Conservation (phyloP, 2,113 vertebrate species). For the Lota lota region DNA sequence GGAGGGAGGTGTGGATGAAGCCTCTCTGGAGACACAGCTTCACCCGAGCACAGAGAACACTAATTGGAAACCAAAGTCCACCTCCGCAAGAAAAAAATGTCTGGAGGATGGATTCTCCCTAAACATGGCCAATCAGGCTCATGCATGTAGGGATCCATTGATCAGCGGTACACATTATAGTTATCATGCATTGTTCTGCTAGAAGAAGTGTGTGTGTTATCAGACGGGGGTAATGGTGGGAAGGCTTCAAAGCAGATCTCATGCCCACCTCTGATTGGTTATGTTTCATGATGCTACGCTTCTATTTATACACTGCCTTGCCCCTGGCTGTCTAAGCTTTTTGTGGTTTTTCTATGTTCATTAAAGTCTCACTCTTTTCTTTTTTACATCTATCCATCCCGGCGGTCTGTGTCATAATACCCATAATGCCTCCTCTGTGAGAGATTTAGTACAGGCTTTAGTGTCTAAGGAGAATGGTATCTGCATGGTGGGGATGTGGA, state of each 20-base stretch:
- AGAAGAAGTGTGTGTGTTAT: neutral
- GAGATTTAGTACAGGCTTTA: too few species aligned
- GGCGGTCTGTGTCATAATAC: neutral
- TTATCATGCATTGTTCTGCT: neutral
- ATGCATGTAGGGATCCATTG: neutral
- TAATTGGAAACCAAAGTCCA: neutral
- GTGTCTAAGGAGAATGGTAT: too few species aligned
- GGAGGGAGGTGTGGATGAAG: conserved; percentile 44
- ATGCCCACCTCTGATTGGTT: conserved; percentile 23
- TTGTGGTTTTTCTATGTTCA: conserved; percentile 26
- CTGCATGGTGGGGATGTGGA: neutral
- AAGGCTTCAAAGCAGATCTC: neutral
- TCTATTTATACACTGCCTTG: neutral
- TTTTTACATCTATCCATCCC: conserved; percentile 17
- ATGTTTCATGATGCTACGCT: neutral
- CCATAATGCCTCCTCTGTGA: too few species aligned
- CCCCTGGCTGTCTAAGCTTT: neutral
- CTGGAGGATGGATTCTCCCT: too few species aligned
- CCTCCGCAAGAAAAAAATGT: too few species aligned
- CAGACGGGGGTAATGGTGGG: neutral
- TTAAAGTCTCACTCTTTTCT: conserved; percentile 23
- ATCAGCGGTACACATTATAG: neutral
- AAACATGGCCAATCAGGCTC: too few species aligned
- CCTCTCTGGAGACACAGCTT: conserved; percentile 23
- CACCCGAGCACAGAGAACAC: conserved; percentile 1